Conservation (phyloP, 1,140 invertebrate genomes). For the Frieseomelitta varia region DNA sequence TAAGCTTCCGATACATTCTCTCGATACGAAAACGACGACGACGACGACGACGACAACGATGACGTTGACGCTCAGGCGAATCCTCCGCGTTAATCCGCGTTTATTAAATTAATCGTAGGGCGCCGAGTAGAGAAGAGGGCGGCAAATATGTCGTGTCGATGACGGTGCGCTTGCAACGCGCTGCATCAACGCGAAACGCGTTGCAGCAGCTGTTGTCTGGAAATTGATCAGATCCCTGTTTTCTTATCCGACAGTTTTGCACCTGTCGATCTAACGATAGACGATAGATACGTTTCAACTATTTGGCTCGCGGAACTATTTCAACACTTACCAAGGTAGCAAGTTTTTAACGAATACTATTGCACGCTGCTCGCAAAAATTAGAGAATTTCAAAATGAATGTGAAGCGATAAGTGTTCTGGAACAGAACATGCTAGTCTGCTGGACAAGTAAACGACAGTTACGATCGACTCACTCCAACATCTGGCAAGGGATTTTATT, state of each 20-base stretch:
- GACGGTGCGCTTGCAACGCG: slow-evolving; percentile 42
- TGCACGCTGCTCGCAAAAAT: no score
- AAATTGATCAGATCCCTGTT: slow-evolving; percentile 72
- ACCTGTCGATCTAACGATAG: slow-evolving; percentile 37
- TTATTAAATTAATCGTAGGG: slow-evolving; percentile 65
- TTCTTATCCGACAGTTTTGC: slow-evolving; percentile 58
- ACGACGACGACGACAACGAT: slow-evolving; percentile 21
- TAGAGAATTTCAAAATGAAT: no score
- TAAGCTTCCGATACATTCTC: slow-evolving; percentile 40
- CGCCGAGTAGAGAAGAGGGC: background rate
- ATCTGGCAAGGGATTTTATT: no score
- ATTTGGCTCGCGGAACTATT: background rate
- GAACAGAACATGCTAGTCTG: no score
- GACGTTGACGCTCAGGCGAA: background rate
- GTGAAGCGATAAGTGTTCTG: no score
- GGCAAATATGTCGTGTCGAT: slow-evolving; percentile 34
- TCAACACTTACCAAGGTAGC: background rate
- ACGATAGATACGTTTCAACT: background rate
- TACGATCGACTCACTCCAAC: no score
- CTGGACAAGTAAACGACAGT: no score
- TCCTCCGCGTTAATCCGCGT: slow-evolving; percentile 47
- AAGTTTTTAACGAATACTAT: no score
- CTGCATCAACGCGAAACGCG: slow-evolving; percentile 63
- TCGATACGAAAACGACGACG: slow-evolving; percentile 39
- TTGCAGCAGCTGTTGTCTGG: slow-evolving; percentile 73